A percentile compares a stretch with the other conserved stretches of the same genome.
Evolutionary conservation across 2,113 vertebrate species (phyloP).

Genomic region (Vulpes lagopus): DNA sequence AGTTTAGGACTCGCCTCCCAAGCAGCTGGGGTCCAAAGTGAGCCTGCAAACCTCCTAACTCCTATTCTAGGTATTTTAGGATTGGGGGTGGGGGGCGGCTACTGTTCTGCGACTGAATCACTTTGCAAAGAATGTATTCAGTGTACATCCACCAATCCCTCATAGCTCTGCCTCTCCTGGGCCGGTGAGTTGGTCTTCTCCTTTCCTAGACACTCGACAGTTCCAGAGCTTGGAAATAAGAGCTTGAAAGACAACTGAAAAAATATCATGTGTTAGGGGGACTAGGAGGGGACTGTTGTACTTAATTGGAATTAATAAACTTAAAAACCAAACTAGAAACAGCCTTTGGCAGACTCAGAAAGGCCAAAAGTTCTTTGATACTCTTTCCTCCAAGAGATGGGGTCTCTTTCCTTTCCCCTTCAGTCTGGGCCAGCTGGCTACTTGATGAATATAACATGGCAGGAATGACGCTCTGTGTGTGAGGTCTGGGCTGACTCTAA

Average conservation of each 20-base stretch:
- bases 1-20: neutral
- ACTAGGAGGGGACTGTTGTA: neutral
- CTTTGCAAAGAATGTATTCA: neutral
- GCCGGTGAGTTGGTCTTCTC: neutral
- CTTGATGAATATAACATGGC: neutral
- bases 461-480: neutral
- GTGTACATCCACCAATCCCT: neutral
- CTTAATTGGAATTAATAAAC: neutral
- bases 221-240: neutral
- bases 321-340: neutral
- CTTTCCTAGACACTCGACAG: neutral
- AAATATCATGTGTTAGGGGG: neutral
- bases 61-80: neutral
- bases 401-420: neutral
- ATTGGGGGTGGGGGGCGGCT: too few species aligned
- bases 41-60: neutral
- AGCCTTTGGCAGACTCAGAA: neutral
- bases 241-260: neutral
- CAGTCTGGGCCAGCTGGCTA: neutral
- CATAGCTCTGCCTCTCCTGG: neutral
- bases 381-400: neutral
- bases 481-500: neutral
- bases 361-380: neutral
- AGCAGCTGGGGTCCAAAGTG: neutral
- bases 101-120: neutral